A percentile compares a stretch with the other conserved stretches of the same genome.
Conservation (phyloP, 2,797 vertebrate genomes). For the Muraenolepis orangiensis region DNA sequence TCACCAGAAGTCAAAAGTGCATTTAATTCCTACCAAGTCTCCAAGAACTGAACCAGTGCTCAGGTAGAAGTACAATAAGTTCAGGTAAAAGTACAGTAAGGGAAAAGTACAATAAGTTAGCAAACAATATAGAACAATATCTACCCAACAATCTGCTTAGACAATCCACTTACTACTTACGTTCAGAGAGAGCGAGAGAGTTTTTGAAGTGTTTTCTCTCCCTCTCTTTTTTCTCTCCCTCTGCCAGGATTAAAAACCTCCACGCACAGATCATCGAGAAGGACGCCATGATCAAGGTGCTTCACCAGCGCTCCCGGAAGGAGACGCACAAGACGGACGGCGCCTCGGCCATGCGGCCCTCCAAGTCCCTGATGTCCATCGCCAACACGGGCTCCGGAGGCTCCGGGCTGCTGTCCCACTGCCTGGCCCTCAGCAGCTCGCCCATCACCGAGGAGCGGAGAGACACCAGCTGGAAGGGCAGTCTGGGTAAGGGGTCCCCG, state of each 20-base stretch:
- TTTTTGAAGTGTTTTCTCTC: no score
- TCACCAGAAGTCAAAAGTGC: no score
- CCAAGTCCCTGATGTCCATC: constrained; percentile 97
- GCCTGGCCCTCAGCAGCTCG: constrained; percentile 84
- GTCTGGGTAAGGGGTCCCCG: constrained; percentile 78
- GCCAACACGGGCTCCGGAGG: constrained; percentile 81
- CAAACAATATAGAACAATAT: no score
- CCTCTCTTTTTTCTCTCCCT: no score
- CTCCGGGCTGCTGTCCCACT: constrained; percentile 86
- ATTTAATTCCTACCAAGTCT: no score
- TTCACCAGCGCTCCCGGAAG: constrained; percentile 95
- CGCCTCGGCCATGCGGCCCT: constrained; percentile 90
- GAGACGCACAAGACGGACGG: constrained; percentile 87
- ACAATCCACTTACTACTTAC: no score
- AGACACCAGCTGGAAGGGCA: constrained; percentile 96
- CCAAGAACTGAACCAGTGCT: no score
- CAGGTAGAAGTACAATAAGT: no score
- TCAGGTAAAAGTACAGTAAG: no score
- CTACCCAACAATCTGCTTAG: no score
- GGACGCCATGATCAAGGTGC: constrained; percentile 98
- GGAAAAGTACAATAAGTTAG: no score
- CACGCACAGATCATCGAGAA: constrained; percentile 99
- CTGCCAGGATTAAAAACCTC: constrained; percentile 90
- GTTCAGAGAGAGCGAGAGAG: no score
- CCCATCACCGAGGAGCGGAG: constrained; percentile 92